Evolutionary conservation across 2,888 invertebrate species (phyloP).

Genomic region (Cephus sareptanus): DNA sequence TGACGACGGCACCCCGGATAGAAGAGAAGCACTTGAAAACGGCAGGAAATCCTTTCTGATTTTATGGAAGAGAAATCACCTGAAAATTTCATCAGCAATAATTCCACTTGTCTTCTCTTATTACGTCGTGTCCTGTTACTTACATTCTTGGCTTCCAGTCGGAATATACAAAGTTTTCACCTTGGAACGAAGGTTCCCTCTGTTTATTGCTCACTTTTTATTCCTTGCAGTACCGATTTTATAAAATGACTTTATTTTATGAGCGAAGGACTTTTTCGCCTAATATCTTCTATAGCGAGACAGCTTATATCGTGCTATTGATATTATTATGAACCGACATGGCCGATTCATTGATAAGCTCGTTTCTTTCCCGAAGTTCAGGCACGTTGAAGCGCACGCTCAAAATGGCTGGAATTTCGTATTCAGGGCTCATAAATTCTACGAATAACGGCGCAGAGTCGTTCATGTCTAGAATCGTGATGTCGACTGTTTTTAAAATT

Average conservation of each 20-base stretch:
- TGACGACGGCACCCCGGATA: constrained; percentile 22
- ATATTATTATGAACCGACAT: background rate
- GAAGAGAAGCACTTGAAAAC: constrained; percentile 5
- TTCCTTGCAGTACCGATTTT: background rate
- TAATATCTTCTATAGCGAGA: background rate
- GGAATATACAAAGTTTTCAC: background rate
- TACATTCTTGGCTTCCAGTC: background rate
- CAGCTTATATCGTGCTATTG: background rate
- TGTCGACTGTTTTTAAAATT: background rate
- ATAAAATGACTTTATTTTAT: background rate
- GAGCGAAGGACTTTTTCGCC: background rate
- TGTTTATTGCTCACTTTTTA: background rate
- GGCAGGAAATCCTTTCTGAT: background rate
- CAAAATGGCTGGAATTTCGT: background rate
- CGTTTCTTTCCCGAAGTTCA: background rate
- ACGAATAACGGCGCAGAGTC: background rate
- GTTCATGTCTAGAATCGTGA: background rate
- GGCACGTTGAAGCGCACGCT: background rate
- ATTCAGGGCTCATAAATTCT: background rate
- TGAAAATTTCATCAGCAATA: background rate
- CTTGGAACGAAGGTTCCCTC: background rate
- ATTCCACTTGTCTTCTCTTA: background rate
- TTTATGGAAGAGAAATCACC: constrained; percentile 3
- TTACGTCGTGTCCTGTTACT: background rate
- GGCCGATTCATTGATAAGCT: background rate